A percentile compares a stretch with the other conserved stretches of the same genome.
These are phyloP conservation scores for Ptiloglossa arizonensis DNA, from an alignment of 1,140 invertebrate species.

Conservation along the genomic window DNA sequence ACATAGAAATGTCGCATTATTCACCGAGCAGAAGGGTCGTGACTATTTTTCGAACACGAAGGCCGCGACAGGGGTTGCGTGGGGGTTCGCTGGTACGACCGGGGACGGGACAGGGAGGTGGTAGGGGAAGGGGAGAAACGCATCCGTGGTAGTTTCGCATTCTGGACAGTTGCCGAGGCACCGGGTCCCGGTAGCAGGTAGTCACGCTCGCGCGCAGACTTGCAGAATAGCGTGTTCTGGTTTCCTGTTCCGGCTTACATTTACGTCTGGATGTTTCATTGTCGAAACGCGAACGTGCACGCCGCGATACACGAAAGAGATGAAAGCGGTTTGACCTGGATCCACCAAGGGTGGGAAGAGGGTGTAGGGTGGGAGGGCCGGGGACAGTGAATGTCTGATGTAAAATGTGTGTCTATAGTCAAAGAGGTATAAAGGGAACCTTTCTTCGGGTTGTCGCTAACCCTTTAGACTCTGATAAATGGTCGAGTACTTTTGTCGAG, in stretches of 20 bases:
- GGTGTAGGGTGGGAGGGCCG: background rate
- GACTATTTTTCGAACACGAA: conserved; percentile 18
- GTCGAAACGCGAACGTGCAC: conserved; percentile 63
- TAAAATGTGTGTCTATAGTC: background rate
- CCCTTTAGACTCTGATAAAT: background rate
- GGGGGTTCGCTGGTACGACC: no score
- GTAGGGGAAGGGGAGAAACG: background rate
- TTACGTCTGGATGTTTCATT: conserved; percentile 69
- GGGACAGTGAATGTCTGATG: conserved; percentile 5
- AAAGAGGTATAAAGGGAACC: background rate
- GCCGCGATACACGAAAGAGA: conserved; percentile 53
- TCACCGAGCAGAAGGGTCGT: background rate
- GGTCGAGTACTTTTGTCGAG: background rate
- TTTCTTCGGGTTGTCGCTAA: background rate
- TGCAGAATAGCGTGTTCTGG: conserved; percentile 57
- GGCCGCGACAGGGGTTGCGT: background rate
- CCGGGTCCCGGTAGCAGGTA: conserved; percentile 19
- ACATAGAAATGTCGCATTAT: conserved; percentile 10
- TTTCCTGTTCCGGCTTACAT: conserved; percentile 71
- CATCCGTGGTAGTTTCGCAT: conserved; percentile 33
- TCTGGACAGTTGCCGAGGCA: conserved; percentile 29
- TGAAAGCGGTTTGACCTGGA: conserved; percentile 67
- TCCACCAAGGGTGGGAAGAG: conserved; percentile 2
- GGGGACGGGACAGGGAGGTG: no score
- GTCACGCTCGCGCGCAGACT: conserved; percentile 44